Evolutionary conservation across 2,888 invertebrate species (phyloP), one percentile per base, ranked within the genome.

Genomic region (Zelleria hepariella): DNA sequence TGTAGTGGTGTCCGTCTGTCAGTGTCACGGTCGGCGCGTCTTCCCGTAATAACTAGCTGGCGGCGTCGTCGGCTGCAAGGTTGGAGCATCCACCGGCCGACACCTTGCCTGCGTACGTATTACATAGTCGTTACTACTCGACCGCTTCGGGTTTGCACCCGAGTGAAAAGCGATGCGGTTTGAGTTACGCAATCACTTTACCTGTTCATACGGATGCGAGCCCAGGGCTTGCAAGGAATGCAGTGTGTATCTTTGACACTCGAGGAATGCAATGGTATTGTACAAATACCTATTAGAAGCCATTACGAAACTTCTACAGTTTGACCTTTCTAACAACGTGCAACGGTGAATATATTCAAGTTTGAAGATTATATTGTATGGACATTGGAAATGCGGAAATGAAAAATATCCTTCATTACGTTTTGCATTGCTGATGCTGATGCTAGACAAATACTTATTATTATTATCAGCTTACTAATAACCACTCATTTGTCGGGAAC

Each of bases 1-100:
- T 7, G 49, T 49, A n/a, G 32, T 23, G 25, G n/a, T 24, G 25
- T 25, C 23, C 53, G 23, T n/a, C 20, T 15, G 23, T 74, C 84
- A 86, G 78, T 85, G 86, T 86, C 86, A 86, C 78, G 86, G 86
- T 77, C 84, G 80, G 72, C 67, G 70, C 74, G 5, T 54, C 54
- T 54, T 72, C 68, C 79, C 77, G 74, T 78, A 77, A 80, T 76
- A 78, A 71, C 73, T 66, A 70, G 65, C 70, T 68, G 77, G 32
- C 32, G 32, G 10, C 15, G 15, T 26, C 7, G 32, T 15, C 15
- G 15, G 32, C 32, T 69, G 68, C 86, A 86, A 86, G 85, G 86
- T 80, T 85, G 78, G 74, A 71, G 63, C 71, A 10, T 53, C 53
- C 53, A 53, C 25, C 23, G n/a, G 10, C 53, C 15, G 32, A 15